phyloP scores from a whole-genome alignment of 2,888 invertebrate species.

The Belgica antarctica region DNA sequence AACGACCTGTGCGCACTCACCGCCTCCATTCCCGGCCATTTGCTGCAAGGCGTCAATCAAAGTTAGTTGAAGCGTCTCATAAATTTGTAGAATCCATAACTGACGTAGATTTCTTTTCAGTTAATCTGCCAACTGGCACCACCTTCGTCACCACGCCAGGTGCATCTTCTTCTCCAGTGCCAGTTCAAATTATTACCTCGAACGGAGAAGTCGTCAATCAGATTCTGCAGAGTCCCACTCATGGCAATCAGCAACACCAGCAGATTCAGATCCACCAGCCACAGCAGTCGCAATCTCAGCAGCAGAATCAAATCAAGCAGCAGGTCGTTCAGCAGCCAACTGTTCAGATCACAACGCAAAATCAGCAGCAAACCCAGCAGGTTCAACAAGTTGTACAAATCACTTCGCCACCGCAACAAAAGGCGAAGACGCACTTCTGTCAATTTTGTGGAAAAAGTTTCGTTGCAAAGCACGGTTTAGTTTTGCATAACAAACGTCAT shows the following conservation, averaged over 20 bases:
- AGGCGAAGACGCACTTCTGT: slow-evolving; percentile 76
- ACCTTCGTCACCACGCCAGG: slow-evolving; percentile 54
- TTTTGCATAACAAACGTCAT: slow-evolving; percentile 76
- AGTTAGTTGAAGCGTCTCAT: slow-evolving; percentile 26
- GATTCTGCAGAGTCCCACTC: slow-evolving; percentile 52
- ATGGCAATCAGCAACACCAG: slow-evolving; percentile 52
- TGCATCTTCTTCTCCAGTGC: slow-evolving; percentile 54
- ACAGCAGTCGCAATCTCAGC: slow-evolving; percentile 47
- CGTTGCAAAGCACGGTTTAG: slow-evolving; percentile 76
- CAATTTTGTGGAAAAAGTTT: slow-evolving; percentile 78
- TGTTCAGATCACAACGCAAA: slow-evolving; percentile 46
- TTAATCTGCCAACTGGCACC: slow-evolving; percentile 44
- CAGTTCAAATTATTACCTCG: slow-evolving; percentile 56
- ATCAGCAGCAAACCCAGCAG: slow-evolving; percentile 45
- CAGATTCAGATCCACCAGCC: slow-evolving; percentile 47
- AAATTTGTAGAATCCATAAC: too few relatives aligned
- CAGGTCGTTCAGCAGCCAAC: slow-evolving; percentile 43
- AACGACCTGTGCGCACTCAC: slow-evolving; percentile 78
- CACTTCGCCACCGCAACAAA: slow-evolving; percentile 47
- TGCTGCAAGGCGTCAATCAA: slow-evolving; percentile 50
- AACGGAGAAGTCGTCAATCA: slow-evolving; percentile 53
- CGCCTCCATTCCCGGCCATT: slow-evolving; percentile 70
- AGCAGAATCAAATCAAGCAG: slow-evolving; percentile 46
- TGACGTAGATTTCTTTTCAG: slow-evolving; percentile 17
- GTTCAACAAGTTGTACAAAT: slow-evolving; percentile 40